Percentiles rank a stretch among this genome's conserved stretches.
These are phyloP conservation scores for Athetis lepigone DNA, from an alignment of 2,888 invertebrate species.

Conservation along the genomic window DNA sequence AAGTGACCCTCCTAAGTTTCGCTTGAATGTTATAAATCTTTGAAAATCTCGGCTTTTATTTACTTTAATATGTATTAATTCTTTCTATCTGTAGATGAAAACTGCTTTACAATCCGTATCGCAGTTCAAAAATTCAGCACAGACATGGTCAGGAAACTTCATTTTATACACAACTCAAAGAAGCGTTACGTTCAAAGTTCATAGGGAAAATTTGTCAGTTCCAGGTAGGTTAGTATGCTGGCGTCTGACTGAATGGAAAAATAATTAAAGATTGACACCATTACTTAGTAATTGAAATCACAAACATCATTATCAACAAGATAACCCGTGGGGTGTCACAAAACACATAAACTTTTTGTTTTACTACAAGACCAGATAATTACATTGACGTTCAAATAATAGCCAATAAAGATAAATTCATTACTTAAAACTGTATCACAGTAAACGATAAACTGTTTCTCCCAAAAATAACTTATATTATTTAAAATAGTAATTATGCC, in stretches of 20 bases:
- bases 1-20: too few species aligned
- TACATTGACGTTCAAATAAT: slow-evolving; percentile 63
- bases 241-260: slow-evolving; percentile 18
- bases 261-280: slow-evolving; percentile 28
- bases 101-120: too few species aligned
- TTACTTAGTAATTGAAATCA: slow-evolving; percentile 59
- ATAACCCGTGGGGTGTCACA: slow-evolving; percentile 74
- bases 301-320: slow-evolving; percentile 68
- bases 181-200: too few species aligned
- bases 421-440: slow-evolving; percentile 37
- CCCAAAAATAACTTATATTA: slow-evolving; percentile 29
- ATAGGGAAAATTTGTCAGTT: too few species aligned
- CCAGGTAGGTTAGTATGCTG: too few species aligned
- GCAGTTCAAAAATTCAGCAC: too few species aligned
- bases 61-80: too few species aligned
- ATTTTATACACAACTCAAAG: too few species aligned
- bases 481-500: slow-evolving; percentile 52
- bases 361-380: slow-evolving; percentile 69
- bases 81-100: too few species aligned
- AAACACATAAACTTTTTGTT: slow-evolving; percentile 72
- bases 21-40: too few species aligned
- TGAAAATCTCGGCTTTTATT: too few species aligned
- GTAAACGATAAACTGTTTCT: slow-evolving; percentile 37
- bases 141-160: too few species aligned
- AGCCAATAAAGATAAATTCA: slow-evolving; percentile 53